Evolutionary conservation across 2,797 vertebrate species (phyloP), one percentile per base, ranked within the genome.

Genomic region (Semotilus atromaculatus): DNA sequence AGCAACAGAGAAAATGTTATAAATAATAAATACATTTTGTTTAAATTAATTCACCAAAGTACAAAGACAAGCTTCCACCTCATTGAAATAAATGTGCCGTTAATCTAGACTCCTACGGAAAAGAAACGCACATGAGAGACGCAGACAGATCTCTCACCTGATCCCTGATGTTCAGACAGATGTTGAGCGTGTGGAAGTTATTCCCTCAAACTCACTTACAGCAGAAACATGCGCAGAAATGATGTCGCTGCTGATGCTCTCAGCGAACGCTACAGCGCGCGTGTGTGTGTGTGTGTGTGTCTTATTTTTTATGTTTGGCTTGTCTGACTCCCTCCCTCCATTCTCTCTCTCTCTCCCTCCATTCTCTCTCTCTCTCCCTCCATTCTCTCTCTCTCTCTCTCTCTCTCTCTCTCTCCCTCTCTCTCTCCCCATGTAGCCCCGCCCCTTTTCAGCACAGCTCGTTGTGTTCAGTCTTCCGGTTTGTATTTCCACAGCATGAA

Each of bases 101-200:
- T 55, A 23, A 58, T n/a, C 55, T 23, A 31, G 48, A 23, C 29
- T n/a, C 11, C 3, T 14, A 31, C 31, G 11, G 72, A 10, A 72
- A 1, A 29, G 4, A 64, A n/a, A 34, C 34, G 38, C n/a, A 58
- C 51, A 70, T 18, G 79, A 86, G 64, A 76, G 77, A 88, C 55
- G 87, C 76, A 77, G 87, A 90, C 23, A 81, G 62, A 80, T 86
- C 92, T 94, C 95, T 95, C 92, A 95, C 95, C 94, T 94, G 92
- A 84, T 91, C 88, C 91, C 89, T 93, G 92, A 90, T 83, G 91
- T 91, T 90, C 90, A 89, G 88, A 92, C 88, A 77, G 58, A 64
- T 34, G 60, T 45, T 14, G n/a, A 60, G 23, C 31, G 38, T 23
- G n/a, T 78, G 53, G 16, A 45, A 64, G n/a, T 78, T 34, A 77